Evolutionary conservation across 2,113 vertebrate species (phyloP).

Genomic region (Etia nguti): DNA sequence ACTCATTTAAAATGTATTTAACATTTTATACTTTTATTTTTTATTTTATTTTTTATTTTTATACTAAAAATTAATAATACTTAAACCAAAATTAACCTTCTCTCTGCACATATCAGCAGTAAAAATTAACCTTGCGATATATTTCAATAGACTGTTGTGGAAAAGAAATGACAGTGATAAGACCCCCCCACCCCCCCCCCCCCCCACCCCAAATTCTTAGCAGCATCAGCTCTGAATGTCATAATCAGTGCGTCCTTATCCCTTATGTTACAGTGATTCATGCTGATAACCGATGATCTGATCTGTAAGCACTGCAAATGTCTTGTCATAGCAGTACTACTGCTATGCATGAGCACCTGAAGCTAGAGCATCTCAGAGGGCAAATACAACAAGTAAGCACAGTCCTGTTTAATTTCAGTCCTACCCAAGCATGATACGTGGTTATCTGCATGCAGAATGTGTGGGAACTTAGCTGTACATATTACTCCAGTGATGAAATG

Average conservation of each 20-base stretch:
- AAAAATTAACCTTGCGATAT: not conserved
- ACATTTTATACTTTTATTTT: not conserved
- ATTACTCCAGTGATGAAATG: not conserved
- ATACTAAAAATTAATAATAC: not conserved
- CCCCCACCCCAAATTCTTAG: too few species aligned
- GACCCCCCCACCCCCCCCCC: fast-evolving
- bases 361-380: not conserved
- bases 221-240: not conserved
- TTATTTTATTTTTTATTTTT: too few species aligned
- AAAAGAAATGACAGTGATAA: not conserved
- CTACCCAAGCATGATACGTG: not conserved
- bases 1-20: not conserved
- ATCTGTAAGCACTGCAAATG: not conserved
- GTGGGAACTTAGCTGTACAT: not conserved
- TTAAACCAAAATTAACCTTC: not conserved
- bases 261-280: not conserved
- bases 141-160: not conserved
- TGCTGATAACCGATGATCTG: not conserved
- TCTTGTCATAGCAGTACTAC: not conserved
- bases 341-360: not conserved
- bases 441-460: not conserved
- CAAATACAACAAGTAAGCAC: not conserved
- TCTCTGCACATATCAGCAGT: not conserved
- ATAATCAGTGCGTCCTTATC: not conserved
- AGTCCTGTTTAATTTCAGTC: not conserved